Evolutionary conservation across 2,113 vertebrate species (phyloP), one percentile per base, ranked within the genome.

Genomic region (Sterrhoptilus dennistouni): DNA sequence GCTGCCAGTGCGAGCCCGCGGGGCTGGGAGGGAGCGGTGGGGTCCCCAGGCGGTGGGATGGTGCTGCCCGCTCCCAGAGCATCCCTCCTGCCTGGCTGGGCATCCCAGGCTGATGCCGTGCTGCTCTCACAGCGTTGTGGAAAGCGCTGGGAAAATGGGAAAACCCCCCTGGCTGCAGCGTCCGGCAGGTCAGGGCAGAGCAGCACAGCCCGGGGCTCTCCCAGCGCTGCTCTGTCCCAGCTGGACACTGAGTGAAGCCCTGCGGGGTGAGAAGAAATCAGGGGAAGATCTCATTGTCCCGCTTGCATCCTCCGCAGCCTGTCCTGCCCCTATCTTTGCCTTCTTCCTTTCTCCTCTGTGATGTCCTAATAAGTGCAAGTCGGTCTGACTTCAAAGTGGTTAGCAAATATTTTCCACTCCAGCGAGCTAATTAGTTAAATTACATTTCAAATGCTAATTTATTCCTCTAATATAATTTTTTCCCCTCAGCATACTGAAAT

Each of bases 391-490:
- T 97, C 96, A 94, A 94, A 96, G 95, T 25, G 36, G 68, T 92
- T 95, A 78, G 83, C 79, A 82, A 92, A 56, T 60, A 72, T 92
- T 96, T 95, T 95, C 95, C 86, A 92, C 95, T 93, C 88, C 86
- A 95, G 53, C 74, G 80, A 85, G 83, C 90, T 96, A 94, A 93
- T 95, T 94, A 94, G 93, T 90, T 92, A 96, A 96, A 95, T 96
- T 96, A 75, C 87, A 96, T 97, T 96, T 94, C 93, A 84, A 57
- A 95, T 94, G 86, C 72, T 97, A 95, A 96, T 96, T 96, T 94
- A 94, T 95, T 95, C 88, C 69, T 93, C 61, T 83, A 93, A 80
- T 95, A 88, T 83, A 88, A 66, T 79, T 79, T 86, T 24, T 2
- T 9, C 14, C 24, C 18, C 79, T 52, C 40, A 19, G 36, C 5